phyloP scores from a whole-genome alignment of 2,797 vertebrate genomes.

The Falco rusticolus region DNA sequence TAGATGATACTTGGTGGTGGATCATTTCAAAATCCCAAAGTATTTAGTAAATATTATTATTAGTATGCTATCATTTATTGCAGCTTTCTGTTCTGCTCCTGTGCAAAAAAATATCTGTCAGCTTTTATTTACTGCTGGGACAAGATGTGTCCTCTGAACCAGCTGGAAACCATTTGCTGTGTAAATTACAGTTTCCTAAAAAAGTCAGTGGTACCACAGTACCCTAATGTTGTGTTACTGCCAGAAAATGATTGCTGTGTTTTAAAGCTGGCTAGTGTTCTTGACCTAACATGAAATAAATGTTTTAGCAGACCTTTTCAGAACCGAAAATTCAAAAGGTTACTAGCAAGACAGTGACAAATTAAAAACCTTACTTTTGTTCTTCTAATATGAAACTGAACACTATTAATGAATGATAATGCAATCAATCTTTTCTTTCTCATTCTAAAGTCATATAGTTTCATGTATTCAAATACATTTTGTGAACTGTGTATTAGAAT shows the following conservation, averaged over 20 bases:
- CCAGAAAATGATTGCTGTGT: not conserved
- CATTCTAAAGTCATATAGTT: not conserved
- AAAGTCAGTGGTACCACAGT: not conserved
- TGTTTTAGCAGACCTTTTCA: not conserved
- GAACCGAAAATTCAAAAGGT: not conserved
- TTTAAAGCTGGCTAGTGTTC: not conserved
- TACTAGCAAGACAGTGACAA: not conserved
- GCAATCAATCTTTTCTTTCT: not conserved
- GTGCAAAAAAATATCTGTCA: not conserved
- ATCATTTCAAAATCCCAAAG: not conserved
- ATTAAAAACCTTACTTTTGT: not conserved
- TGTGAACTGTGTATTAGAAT: not conserved
- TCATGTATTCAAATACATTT: not conserved
- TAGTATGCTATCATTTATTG: not conserved
- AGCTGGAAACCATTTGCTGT: not conserved
- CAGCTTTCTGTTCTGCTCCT: not conserved
- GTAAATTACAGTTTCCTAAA: conserved; percentile 28
- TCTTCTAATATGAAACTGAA: not conserved
- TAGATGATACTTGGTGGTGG: not conserved
- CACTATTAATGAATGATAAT: not conserved
- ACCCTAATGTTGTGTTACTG: not conserved
- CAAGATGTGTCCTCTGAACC: not conserved
- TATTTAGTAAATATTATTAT: not conserved
- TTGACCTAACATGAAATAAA: not conserved
- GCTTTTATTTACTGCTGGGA: not conserved